A percentile compares a stretch with the other conserved stretches of the same genome.
Evolutionary conservation across 1,140 invertebrate genomes (phyloP).

Genomic region (Condylostylus longicornis): DNA sequence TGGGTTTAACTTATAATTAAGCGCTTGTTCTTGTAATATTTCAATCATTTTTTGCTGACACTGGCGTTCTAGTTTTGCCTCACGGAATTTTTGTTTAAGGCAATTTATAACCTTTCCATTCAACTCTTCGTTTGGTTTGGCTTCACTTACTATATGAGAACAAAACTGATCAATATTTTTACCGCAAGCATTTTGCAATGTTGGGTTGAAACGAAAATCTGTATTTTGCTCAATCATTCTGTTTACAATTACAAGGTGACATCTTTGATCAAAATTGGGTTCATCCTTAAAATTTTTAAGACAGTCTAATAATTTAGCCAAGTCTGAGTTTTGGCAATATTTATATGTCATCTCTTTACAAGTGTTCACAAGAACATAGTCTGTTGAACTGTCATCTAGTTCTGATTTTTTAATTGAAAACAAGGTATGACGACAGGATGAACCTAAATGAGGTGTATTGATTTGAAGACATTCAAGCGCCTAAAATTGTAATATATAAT

Average conservation of each 20-base stretch:
- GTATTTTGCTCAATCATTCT: constrained; percentile 84
- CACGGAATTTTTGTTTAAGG: constrained; percentile 59
- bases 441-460: constrained; percentile 49
- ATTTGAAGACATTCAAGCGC: constrained; percentile 76
- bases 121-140: constrained; percentile 39
- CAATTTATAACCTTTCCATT: constrained; percentile 53
- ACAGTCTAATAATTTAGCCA: constrained; percentile 52
- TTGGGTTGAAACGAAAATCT: constrained; percentile 84
- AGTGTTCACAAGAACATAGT: constrained; percentile 66
- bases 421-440: constrained; percentile 58
- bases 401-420: constrained; percentile 77
- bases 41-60: constrained; percentile 71
- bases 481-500: constrained; percentile 40
- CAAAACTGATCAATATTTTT: constrained; percentile 61
- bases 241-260: constrained; percentile 69
- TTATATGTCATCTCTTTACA: constrained; percentile 74
- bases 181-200: constrained; percentile 61
- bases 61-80: constrained; percentile 49
- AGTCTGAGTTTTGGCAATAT: constrained; percentile 56
- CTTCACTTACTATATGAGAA: constrained; percentile 27
- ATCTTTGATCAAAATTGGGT: constrained; percentile 66
- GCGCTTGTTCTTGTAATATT: constrained; percentile 69
- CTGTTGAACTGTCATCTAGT: constrained; percentile 65
- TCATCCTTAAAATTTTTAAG: constrained; percentile 65
- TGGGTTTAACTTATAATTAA: constrained; percentile 77